Percentiles rank a stretch among this genome's conserved stretches.
Conservation (phyloP, 1,140 invertebrate species). For the Holotrichia oblita region DNA sequence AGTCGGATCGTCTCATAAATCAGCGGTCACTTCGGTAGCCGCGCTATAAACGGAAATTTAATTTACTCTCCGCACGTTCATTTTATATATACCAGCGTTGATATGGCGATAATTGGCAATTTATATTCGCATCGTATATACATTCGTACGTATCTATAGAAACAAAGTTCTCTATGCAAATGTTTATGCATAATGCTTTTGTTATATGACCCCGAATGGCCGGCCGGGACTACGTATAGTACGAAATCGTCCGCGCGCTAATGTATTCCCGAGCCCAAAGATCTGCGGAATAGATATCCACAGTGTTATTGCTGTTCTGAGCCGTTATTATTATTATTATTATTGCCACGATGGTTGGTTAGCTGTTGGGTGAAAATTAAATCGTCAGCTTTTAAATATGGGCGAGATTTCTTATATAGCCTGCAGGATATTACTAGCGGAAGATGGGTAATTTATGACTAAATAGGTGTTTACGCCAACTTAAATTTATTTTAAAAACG, state of each 20-base stretch:
- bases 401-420: neutral
- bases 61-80: conserved; percentile 56
- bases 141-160: conserved; percentile 39
- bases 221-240: conserved; percentile 11
- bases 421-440: neutral
- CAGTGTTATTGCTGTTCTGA: conserved; percentile 17
- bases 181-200: conserved; percentile 41
- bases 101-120: conserved; percentile 55
- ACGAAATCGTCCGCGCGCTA: conserved; percentile 23
- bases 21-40: conserved; percentile 51
- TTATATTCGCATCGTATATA: conserved; percentile 51
- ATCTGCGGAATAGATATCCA: conserved; percentile 27
- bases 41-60: conserved; percentile 56
- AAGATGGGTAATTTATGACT: conserved; percentile 15
- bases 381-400: conserved; percentile 33
- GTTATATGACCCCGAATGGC: conserved; percentile 37
- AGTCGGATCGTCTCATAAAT: conserved; percentile 48
- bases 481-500: neutral
- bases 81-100: conserved; percentile 51
- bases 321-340: conserved; percentile 8
- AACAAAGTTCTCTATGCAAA: conserved; percentile 46
- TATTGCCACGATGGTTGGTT: conserved; percentile 22
- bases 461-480: conserved; percentile 27
- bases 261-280: conserved; percentile 25
- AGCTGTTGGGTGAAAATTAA: conserved; percentile 27